Evolutionary conservation across 2,888 invertebrate species (phyloP).

Genomic region (Epirrita christyi): DNA sequence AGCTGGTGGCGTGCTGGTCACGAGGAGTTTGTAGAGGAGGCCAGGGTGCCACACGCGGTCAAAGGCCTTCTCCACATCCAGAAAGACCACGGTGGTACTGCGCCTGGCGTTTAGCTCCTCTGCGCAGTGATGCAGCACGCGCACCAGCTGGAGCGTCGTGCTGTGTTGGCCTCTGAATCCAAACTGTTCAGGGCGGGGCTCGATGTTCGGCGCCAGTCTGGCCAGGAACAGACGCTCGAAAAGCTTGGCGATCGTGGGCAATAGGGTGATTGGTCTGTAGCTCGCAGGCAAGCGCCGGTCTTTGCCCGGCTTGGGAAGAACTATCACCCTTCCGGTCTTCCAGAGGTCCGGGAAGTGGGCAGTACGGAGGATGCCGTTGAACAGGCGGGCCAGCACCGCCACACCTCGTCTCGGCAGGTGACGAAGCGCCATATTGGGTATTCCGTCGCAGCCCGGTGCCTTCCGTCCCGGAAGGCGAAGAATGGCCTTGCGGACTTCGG

Average conservation of each 20-base stretch:
- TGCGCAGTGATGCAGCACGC: constrained; percentile 38
- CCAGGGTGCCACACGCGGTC: constrained; percentile 49
- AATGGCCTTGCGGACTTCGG: constrained; percentile 2
- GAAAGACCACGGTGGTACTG: constrained; percentile 36
- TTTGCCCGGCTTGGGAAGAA: constrained; percentile 40
- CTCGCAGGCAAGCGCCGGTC: constrained; percentile 27
- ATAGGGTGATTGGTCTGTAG: constrained; percentile 28
- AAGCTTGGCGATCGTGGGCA: constrained; percentile 30
- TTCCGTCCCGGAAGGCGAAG: not conserved
- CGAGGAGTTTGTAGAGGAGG: constrained; percentile 40
- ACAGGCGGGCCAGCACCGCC: constrained; percentile 7
- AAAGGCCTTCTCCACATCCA: constrained; percentile 41
- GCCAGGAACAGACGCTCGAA: constrained; percentile 36
- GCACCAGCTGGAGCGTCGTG: constrained; percentile 43
- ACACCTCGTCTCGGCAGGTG: not conserved
- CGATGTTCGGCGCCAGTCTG: constrained; percentile 1
- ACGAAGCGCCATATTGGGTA: constrained; percentile 2
- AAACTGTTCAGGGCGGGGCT: constrained; percentile 34
- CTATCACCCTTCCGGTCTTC: constrained; percentile 34
- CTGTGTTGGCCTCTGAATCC: constrained; percentile 39
- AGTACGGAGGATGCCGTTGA: constrained; percentile 22
- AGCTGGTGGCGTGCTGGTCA: not conserved
- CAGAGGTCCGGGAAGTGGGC: constrained; percentile 24
- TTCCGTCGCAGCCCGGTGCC: constrained; percentile 14
- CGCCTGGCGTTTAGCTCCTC: constrained; percentile 28